Evolutionary conservation across 2,113 vertebrate genomes (phyloP), one percentile per base, ranked within the genome.

Genomic region (Bufo bufo): DNA sequence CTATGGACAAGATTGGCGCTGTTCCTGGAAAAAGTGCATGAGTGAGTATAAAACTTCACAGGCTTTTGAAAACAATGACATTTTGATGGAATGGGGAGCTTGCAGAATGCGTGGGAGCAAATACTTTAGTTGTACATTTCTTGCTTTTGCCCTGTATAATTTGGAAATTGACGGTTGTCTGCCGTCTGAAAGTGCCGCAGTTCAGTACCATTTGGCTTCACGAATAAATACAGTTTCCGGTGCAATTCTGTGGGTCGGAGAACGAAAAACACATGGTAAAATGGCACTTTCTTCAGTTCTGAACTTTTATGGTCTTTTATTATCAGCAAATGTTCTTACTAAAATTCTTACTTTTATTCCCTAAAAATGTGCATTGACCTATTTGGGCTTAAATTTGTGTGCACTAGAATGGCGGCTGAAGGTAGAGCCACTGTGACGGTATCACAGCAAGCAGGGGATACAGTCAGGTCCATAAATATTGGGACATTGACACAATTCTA

Each of bases 111-210:
- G 33, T 79, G 20, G 45, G 17, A 59, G 33, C 20, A 52, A 81
- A 45, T 19, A 11, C 16, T 81, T 81, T 81, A 61, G 6, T 81
- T 81, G 56, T 19, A 75, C 47, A 20, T 75, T 75, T 75, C 9
- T 56, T 43, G 78, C 54, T 59, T n/a, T 43, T 80, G 23, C 23
- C n/a, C 20, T 80, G 43, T 78, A 78, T 80, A 80, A 80, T 80
- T 59, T 59, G 43, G 54, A 80, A 80, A 58, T 59, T 80, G 13
- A 23, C 52, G 45, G 78, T 80, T 33, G 56, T 80, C 52, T 58
- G 14, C 43, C 4, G 17, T 4, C 56, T 61, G 45, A 20, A 20
- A 75, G 56, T 12, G 33, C 33, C 33, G 1, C 33, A 45, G 13
- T 81, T 56, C 23, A 61, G 78, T 8, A 56, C 17, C 33, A 81